Base-by-base conservation (phyloP, 2,888 invertebrate genomes). In the Sericinus montela region DNA sequence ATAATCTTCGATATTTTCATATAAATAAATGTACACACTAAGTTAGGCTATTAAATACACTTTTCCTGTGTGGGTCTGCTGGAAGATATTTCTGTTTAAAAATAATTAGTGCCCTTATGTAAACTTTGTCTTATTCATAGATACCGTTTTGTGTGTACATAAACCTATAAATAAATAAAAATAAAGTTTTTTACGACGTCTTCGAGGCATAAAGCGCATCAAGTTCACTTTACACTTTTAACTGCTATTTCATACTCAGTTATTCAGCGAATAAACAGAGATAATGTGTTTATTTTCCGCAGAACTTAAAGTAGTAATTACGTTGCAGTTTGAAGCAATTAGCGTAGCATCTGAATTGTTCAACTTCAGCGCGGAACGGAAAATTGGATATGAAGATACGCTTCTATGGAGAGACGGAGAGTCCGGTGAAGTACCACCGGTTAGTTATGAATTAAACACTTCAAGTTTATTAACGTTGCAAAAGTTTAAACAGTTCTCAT, bases 301-400 rank as follows among this genome's bases (percentile, higher is more conserved):
- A 69, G 91, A 90, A 29, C 58, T 89, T 13, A 88, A 87, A 67
- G 59, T 86, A 10, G 61, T 90, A 6, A 51, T 82, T 15, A 80
- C 80, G 1, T 55, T 90, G 42, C 70, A 76, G 2, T 55, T 87
- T 5, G 74, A 80, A 66, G 92, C 93, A 44, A 88, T 92, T 8
- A 94, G 94, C 55, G 77, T 91, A 51, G 72, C 91, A 44, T 95
- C 96, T 48, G 90, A 91, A 16, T 96, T 96, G 96, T 97, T 97
- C 71, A 69, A 72, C 19, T 88, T 90, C 38, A 95, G 95, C 41
- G 82, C 90, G 1, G 75, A 85, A 1, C 72, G 72, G 10, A 77
- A 76, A n/a, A 75, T 83, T 13, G 92, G 91, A 0, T 95, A 91
- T 64, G 91, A 91, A 40, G 91, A 96, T 65, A 93, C 90, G 67